Percentiles rank a stretch among this genome's conserved stretches.
Evolutionary conservation across 2,113 vertebrate genomes (phyloP).

Genomic region (Delphinus delphis): DNA sequence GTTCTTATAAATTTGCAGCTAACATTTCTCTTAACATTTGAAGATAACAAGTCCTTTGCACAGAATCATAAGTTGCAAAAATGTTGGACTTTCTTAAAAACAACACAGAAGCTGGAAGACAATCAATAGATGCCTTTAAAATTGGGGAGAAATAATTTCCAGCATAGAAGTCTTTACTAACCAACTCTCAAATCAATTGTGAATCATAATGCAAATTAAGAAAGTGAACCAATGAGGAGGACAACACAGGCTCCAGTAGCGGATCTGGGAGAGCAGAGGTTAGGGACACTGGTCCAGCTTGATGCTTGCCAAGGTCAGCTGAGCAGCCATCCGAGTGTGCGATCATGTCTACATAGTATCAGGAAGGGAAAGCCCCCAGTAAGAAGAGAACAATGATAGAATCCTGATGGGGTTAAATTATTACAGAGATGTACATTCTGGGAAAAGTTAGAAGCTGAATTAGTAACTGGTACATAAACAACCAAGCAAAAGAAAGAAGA

Average conservation of each 20-base stretch:
- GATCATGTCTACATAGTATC: accelerated
- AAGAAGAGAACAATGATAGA: too few species aligned
- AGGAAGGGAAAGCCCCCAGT: accelerated
- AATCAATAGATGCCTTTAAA: not conserved
- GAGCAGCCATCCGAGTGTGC: not conserved
- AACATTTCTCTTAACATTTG: not conserved
- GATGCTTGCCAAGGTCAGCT: accelerated
- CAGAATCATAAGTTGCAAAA: not conserved
- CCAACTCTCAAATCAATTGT: not conserved
- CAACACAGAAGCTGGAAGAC: not conserved
- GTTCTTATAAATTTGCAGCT: not conserved
- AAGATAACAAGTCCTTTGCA: not conserved
- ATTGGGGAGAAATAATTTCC: not conserved
- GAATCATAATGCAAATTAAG: not conserved
- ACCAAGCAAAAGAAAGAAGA: not conserved
- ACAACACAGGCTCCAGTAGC: not conserved
- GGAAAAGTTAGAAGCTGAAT: not conserved
- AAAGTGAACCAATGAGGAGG: not conserved
- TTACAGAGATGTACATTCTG: not conserved
- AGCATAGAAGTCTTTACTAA: not conserved
- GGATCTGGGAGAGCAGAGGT: not conserved
- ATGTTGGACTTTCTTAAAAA: not conserved
- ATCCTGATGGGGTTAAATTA: accelerated
- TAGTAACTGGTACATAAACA: not conserved
- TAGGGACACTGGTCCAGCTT: not conserved